Base-by-base conservation (phyloP, 2,888 invertebrate genomes). In the Pogonocherus hispidulus region DNA sequence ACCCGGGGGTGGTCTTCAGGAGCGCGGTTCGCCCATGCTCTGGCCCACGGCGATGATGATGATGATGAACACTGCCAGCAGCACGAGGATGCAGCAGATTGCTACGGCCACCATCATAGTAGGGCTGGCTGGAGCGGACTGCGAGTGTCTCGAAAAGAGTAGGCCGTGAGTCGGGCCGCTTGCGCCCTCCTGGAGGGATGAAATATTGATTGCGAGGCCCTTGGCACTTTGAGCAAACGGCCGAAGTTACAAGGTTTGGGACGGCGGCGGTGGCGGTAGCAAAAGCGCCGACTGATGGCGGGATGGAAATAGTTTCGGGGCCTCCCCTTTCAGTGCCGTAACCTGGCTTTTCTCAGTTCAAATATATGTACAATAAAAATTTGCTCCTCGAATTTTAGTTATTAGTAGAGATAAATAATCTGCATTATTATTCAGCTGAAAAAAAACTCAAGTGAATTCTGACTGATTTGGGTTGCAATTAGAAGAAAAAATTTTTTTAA, bases 21-120 rank as follows among this genome's bases (percentile, higher is more conserved):
- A 70, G 16, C 79, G 80, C 63, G 83, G 83, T 49, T 80, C 80
- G 80, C 90, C 91, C 84, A 93, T 91, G 80, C 91, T 91, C 87
- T 94, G 93, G 19, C 93, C 94, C 72, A 93, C 92, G 75, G 93
- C 92, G 79, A 94, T 93, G 85, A 94, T 94, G 82, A 94, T 90
- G 76, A 94, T 90, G 80, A 94, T 94, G 87, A 94, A 94, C 77
- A 94, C 93, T 77, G 92, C 91, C 83, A 94, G 87, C 76, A 94
- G 89, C 84, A 94, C 92, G 81, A 94, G 88, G 82, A 94, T 93
- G 86, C 93, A 94, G 87, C 93, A 93, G 79, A 94, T 93, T 80
- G 93, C 94, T 80, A 94, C 93, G 73, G 93, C 93, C 83, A 94
- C 92, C 94, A 94, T 94, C 76, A 81, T 80, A 57, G 64, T 67